Percentiles rank a stretch among this genome's conserved stretches.
Evolutionary conservation across 2,113 vertebrate genomes (phyloP).

Genomic region (Hyperopisus bebe): DNA sequence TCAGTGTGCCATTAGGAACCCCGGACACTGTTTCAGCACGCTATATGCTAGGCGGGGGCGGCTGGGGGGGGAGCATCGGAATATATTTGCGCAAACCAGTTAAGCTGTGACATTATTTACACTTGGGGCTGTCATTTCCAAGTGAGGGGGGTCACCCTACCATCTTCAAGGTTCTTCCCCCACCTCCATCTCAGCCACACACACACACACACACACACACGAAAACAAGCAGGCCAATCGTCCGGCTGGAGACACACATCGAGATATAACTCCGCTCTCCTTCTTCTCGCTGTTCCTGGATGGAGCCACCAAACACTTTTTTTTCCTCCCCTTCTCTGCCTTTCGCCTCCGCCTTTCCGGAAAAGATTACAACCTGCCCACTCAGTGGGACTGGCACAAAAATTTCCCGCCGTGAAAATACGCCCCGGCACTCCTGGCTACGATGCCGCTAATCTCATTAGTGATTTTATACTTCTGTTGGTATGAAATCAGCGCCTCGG

Average conservation of each 20-base stretch:
- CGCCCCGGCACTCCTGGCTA: conserved; percentile 19
- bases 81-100: conserved; percentile 20
- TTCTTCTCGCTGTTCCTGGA: background rate
- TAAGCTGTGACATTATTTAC: conserved; percentile 10
- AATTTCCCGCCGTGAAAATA: conserved; percentile 35
- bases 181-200: background rate
- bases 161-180: too few species aligned
- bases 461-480: conserved; percentile 18
- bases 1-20: conserved; percentile 6
- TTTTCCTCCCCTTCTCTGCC: conserved; percentile 30
- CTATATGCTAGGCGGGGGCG: background rate
- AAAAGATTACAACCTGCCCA: conserved; percentile 54
- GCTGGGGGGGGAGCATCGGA: conserved; percentile 1
- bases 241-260: background rate
- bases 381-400: conserved; percentile 39
- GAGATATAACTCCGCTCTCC: background rate
- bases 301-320: background rate
- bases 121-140: conserved; percentile 1
- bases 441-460: conserved; percentile 25
- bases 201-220: background rate
- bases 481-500: background rate
- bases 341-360: conserved; percentile 45
- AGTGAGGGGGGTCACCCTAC: background rate
- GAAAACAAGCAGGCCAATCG: background rate
- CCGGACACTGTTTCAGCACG: conserved; percentile 18